A percentile compares a stretch with the other conserved stretches of the same genome.
Evolutionary conservation across 2,888 invertebrate genomes (phyloP).

Genomic region (Megamerina dolium): DNA sequence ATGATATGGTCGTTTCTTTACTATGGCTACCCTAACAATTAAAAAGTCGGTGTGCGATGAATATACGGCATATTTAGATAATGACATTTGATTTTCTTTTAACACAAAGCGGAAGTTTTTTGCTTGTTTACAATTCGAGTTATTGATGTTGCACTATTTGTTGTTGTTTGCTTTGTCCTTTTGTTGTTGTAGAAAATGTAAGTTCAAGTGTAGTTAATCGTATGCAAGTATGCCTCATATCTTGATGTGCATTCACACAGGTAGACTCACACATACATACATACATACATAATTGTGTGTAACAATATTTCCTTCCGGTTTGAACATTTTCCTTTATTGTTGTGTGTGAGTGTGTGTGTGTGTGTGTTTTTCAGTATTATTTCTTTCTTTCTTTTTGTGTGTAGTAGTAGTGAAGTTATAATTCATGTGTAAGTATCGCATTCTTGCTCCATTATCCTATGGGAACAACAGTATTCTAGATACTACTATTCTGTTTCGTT

Average conservation of each 20-base stretch:
- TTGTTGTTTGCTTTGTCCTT: constrained; percentile 1
- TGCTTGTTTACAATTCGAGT: no score
- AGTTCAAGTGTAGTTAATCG: not conserved
- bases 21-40: no score
- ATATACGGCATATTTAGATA: not conserved
- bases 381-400: not conserved
- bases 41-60: not conserved
- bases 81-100: constrained; percentile 4
- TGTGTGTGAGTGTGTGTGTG: not conserved
- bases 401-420: no score
- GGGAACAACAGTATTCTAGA: not conserved
- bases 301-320: constrained; percentile 4
- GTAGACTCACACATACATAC: no score
- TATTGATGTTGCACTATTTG: not conserved
- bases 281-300: constrained; percentile 9
- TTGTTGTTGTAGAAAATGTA: not conserved
- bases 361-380: constrained; percentile 3
- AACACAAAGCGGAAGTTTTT: constrained; percentile 14
- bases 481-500: not conserved
- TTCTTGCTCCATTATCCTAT: not conserved
- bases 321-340: not conserved
- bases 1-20: no score
- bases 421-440: no score
- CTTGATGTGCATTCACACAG: no score
- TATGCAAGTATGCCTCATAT: not conserved